Conservation (phyloP, 2,113 vertebrate genomes). For the Himantopus leucocephalus region DNA sequence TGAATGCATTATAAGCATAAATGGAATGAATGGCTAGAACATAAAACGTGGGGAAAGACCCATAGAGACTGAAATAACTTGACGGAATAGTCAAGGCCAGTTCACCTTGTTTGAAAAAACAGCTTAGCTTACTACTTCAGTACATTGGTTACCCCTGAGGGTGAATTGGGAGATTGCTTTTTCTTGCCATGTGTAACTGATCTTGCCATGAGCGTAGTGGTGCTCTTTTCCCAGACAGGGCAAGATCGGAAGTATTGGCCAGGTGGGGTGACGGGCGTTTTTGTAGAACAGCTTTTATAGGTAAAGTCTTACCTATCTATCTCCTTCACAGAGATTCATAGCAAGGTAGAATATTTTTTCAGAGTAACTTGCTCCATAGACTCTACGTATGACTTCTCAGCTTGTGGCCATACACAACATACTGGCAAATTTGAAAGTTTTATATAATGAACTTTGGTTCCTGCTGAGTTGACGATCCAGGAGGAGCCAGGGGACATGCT, state of each 20-base stretch:
- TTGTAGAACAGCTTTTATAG: neutral
- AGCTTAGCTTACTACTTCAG: neutral
- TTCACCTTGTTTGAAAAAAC: neutral
- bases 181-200: neutral
- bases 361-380: neutral
- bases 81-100: neutral
- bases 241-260: neutral
- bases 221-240: neutral
- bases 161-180: neutral
- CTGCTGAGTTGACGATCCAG: neutral
- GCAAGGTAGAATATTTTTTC: neutral
- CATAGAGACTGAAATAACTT: neutral
- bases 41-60: neutral
- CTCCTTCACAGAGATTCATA: rapidly evolving
- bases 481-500: neutral
- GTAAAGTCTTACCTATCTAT: neutral
- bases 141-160: neutral
- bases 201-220: neutral
- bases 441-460: neutral
- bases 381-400: neutral
- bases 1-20: neutral
- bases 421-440: neutral
- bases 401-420: neutral
- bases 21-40: neutral
- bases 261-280: neutral